Evolutionary conservation across 35 echinoderm and acorn worm species (phyloP).

Genomic region (Apostichopus japonicus): DNA sequence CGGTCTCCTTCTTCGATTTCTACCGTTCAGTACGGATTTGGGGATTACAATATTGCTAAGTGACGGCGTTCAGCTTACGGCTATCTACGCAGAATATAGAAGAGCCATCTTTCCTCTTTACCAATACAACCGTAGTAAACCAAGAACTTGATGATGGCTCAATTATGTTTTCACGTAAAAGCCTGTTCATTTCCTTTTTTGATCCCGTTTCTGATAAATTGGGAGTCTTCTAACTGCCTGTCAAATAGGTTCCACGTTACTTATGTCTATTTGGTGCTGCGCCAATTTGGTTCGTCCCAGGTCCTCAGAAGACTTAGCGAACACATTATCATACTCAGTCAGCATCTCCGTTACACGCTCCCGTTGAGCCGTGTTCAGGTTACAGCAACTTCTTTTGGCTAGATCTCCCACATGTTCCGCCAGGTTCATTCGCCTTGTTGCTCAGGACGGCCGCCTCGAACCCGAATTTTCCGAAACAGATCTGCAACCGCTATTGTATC

Average conservation of each 20-base stretch:
- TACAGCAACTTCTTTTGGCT: slow-evolving; percentile 20
- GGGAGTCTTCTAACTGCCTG: slow-evolving; percentile 26
- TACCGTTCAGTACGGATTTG: slow-evolving; percentile 65
- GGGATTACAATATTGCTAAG: slow-evolving; percentile 37
- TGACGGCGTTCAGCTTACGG: slow-evolving; percentile 45
- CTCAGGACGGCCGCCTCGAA: not conserved
- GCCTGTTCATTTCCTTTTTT: slow-evolving; percentile 9
- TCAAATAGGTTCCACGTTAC: not conserved
- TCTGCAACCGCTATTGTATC: not conserved
- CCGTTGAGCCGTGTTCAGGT: not conserved
- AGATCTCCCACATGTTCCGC: slow-evolving; percentile 33
- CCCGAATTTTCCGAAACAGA: not conserved
- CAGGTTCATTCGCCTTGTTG: not conserved
- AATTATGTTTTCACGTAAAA: slow-evolving; percentile 39
- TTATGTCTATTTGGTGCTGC: slow-evolving; percentile 49
- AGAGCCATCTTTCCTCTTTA: slow-evolving; percentile 69
- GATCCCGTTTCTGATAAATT: slow-evolving; percentile 12
- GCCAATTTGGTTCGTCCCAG: not conserved
- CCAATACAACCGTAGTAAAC: slow-evolving; percentile 56
- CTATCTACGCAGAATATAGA: slow-evolving; percentile 56
- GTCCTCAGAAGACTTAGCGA: not conserved
- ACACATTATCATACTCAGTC: not conserved
- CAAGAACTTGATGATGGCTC: slow-evolving; percentile 44
- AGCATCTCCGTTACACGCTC: not conserved
- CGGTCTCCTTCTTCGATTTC: slow-evolving; percentile 45